These are phyloP conservation scores for Dromius quadrimaculatus DNA, from an alignment of 2,888 invertebrate genomes.

Conservation along the genomic window DNA sequence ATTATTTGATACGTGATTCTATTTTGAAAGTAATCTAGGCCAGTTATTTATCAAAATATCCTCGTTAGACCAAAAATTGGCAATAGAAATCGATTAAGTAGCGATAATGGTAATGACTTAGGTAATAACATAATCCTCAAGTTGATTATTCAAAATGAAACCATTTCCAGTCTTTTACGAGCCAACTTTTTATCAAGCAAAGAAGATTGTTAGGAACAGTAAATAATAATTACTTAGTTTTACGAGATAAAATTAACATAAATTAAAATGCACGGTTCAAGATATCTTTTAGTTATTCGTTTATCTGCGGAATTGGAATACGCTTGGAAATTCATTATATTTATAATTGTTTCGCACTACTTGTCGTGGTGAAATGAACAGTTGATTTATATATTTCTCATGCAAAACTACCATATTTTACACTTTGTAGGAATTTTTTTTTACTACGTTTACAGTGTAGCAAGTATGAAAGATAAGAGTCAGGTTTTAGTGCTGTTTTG, in stretches of 20 bases:
- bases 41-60: no score
- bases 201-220: constrained; percentile 23
- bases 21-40: no score
- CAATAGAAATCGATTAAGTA: no score
- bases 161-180: constrained; percentile 21
- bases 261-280: constrained; percentile 29
- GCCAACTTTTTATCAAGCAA: constrained; percentile 16
- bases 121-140: no score
- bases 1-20: no score
- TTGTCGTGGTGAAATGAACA: constrained; percentile 22
- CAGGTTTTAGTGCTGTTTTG: no score
- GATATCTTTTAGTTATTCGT: constrained; percentile 11
- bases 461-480: no score
- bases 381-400: constrained; percentile 19
- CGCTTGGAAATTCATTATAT: constrained; percentile 28
- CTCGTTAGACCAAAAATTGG: no score
- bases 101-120: no score
- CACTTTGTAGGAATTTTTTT: constrained; percentile 6
- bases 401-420: constrained; percentile 13
- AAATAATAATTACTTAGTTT: constrained; percentile 39
- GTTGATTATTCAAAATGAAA: no score
- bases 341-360: constrained; percentile 30
- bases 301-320: constrained; percentile 26
- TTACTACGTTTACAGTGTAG: neutral
- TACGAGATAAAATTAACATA: constrained; percentile 38